Evolutionary conservation across 2,797 vertebrate species (phyloP), one percentile per base, ranked within the genome.

Genomic region (Aldrovandia affinis): DNA sequence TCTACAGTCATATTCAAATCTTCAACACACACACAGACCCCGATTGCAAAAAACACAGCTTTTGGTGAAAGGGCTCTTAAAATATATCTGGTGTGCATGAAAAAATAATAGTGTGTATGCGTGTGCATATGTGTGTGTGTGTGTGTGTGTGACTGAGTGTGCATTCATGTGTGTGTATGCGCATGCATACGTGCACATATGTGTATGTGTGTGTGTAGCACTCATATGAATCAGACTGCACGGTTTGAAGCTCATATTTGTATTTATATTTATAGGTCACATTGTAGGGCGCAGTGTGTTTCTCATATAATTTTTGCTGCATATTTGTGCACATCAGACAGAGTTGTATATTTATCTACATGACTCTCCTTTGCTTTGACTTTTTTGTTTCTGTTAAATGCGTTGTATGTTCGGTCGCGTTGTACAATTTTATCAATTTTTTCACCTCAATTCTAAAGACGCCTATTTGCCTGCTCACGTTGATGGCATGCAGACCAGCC

Each of bases 351-450:
- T 73, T 73, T 73, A 15, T 73, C 36, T 73, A 50, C 10, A 73
- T 73, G 68, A 18, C 68, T 36, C 68, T 73, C 20, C 36, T 63
- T 47, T 42, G 42, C 63, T 14, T 81, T 30, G 50, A 30, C 25
- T 44, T n/a, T 12, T n/a, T 39, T n/a, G 0, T 59, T 15, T 50
- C n/a, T 25, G 81, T 81, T 78, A 50, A n/a, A n/a, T n/a, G n/a
- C 57, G 39, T 77, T 59, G 63, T 22, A 42, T 36, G 22, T 39
- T 59, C 81, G 33, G 39, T 18, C 30, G n/a, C n/a, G n/a, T 83
- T 33, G 54, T 70, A 10, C 10, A 25, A 55, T 54, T 81, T 81
- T 81, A 81, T 33, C 28, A 10, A 39, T 80, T 84, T 68, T 39
- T n/a, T 3, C 36, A 14, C 12, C 68, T 0, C 20, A 20, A 28